Evolutionary conservation across 2,888 invertebrate species (phyloP).

Genomic region (Elmis aenea): DNA sequence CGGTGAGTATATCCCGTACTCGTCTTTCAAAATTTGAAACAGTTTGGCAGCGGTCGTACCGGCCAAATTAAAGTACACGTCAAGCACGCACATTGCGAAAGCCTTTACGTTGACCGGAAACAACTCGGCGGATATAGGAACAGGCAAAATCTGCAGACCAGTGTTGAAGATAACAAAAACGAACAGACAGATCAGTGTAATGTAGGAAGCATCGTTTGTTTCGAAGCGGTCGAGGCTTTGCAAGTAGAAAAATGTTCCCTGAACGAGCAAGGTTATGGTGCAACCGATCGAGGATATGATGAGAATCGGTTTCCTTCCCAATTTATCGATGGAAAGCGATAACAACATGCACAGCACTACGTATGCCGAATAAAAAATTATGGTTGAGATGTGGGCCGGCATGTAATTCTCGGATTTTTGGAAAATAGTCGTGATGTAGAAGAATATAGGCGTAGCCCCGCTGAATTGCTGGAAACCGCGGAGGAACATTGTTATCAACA

Average conservation of each 20-base stretch:
- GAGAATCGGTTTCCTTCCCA: conserved; percentile 58
- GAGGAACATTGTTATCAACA: conserved; percentile 56
- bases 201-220: conserved; percentile 35
- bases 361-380: conserved; percentile 53
- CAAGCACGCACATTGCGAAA: conserved; percentile 49
- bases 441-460: conserved; percentile 56
- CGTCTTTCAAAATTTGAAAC: conserved; percentile 50
- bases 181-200: conserved; percentile 46
- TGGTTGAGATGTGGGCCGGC: conserved; percentile 50
- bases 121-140: conserved; percentile 48
- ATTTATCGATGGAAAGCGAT: conserved; percentile 55
- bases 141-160: conserved; percentile 49
- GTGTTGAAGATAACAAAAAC: conserved; percentile 47
- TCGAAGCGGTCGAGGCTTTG: conserved; percentile 36
- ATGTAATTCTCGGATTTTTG: conserved; percentile 42
- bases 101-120: conserved; percentile 52
- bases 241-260: conserved; percentile 44
- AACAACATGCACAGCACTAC: conserved; percentile 53
- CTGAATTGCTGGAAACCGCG: conserved; percentile 57
- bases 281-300: conserved; percentile 48
- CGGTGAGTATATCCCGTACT: conserved; percentile 57
- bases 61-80: conserved; percentile 46
- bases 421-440: conserved; percentile 59
- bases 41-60: conserved; percentile 46
- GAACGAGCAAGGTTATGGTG: conserved; percentile 37